Evolutionary conservation across 92 coral and sea anemone genomes (phyloP).

Genomic region (Siderastrea siderea): DNA sequence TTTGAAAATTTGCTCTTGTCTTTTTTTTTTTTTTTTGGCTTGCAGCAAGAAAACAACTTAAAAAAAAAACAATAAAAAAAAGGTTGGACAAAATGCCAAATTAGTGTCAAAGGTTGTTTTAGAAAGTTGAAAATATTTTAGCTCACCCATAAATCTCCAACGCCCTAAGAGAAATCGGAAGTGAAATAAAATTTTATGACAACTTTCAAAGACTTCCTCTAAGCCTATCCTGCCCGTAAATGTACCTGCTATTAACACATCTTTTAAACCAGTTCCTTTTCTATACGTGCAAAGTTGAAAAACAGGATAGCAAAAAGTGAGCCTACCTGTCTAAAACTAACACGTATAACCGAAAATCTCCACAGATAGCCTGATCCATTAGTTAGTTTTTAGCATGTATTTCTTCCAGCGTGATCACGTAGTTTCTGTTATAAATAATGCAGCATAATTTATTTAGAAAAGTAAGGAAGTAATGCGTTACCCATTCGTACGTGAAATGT

Average conservation of each 20-base stretch:
- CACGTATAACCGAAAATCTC: background rate
- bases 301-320: too few relatives aligned
- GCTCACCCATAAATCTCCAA: background rate
- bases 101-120: background rate
- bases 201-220: background rate
- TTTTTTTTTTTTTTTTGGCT: background rate
- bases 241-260: background rate
- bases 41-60: background rate
- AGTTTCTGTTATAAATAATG: background rate
- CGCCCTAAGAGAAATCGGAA: constrained; percentile 28
- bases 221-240: background rate
- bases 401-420: background rate
- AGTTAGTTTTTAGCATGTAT: background rate
- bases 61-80: background rate
- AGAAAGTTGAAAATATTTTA: background rate
- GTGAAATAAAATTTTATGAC: background rate
- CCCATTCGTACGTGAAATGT: constrained; percentile 15
- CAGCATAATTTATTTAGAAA: background rate
- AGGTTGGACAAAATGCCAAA: too few relatives aligned
- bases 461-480: background rate
- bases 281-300: background rate
- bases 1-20: background rate
- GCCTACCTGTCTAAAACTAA: background rate
- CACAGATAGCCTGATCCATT: background rate
- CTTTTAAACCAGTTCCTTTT: background rate